These are phyloP conservation scores for Diaprepes abbreviatus DNA, from an alignment of 2,888 invertebrate genomes.

Conservation along the genomic window DNA sequence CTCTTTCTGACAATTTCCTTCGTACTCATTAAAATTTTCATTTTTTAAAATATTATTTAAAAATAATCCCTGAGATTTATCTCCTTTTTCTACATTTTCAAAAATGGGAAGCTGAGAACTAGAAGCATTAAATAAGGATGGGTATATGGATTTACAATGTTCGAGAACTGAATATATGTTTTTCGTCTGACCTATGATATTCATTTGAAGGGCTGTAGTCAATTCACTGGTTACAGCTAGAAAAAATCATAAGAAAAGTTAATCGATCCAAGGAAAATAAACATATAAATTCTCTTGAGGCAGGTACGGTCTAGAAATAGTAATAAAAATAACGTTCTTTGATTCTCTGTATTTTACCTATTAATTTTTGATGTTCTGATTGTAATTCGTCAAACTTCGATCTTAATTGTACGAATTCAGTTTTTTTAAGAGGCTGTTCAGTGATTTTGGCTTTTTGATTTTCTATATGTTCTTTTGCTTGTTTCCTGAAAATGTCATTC, in stretches of 20 bases:
- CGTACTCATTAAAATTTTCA: background rate
- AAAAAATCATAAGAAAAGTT: conserved; percentile 25
- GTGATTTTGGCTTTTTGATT: background rate
- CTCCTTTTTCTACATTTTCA: background rate
- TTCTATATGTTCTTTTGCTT: background rate
- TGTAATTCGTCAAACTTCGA: conserved; percentile 49
- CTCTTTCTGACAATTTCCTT: background rate
- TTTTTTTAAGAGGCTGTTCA: background rate
- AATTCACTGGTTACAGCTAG: conserved; percentile 53
- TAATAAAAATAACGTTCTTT: too few relatives aligned
- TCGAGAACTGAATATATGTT: conserved; percentile 51
- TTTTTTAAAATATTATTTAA: background rate
- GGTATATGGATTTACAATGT: conserved; percentile 53
- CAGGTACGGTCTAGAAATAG: too few relatives aligned
- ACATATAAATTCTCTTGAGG: too few relatives aligned
- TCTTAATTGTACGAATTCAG: conserved; percentile 38
- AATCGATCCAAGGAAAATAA: too few relatives aligned
- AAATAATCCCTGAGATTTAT: background rate
- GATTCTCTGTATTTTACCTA: conserved; percentile 52
- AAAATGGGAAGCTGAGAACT: conserved; percentile 11
- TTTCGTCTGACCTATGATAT: conserved; percentile 52
- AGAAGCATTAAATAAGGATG: conserved; percentile 33
- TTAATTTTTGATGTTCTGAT: conserved; percentile 52
- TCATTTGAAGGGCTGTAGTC: conserved; percentile 52
- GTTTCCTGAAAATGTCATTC: background rate